phyloP scores from a whole-genome alignment of 2,888 invertebrate genomes.

The Cephus pygmeus region DNA sequence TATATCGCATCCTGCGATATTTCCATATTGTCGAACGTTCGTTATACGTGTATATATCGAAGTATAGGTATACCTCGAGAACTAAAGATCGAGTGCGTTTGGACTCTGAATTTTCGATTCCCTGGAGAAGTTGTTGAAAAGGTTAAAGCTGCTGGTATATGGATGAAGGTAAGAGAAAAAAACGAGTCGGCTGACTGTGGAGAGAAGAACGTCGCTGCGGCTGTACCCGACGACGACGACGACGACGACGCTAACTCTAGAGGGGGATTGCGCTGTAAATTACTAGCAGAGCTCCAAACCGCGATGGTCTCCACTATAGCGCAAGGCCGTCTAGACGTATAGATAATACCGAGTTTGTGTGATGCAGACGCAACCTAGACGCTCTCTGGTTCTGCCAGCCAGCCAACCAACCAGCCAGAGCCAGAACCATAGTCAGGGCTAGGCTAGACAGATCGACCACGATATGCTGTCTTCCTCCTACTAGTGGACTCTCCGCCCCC shows the following conservation, averaged over 20 bases:
- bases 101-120: neutral
- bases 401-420: conserved; percentile 34
- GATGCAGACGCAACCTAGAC: conserved; percentile 56
- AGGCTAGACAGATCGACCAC: conserved; percentile 53
- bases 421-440: conserved; percentile 32
- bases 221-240: neutral
- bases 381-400: conserved; percentile 53
- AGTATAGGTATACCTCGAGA: neutral
- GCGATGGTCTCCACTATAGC: conserved; percentile 52
- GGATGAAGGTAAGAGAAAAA: neutral
- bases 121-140: neutral
- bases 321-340: conserved; percentile 57
- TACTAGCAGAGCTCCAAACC: conserved; percentile 55
- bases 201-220: neutral
- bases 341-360: conserved; percentile 57
- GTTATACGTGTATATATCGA: no score
- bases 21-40: neutral
- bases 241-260: neutral
- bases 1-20: neutral
- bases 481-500: neutral
- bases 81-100: neutral
- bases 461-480: conserved; percentile 21
- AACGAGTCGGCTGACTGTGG: neutral
- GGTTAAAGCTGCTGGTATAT: neutral
- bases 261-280: conserved; percentile 52